A percentile compares a stretch with the other conserved stretches of the same genome.
These are phyloP conservation scores for Garra rufa DNA, from an alignment of 2,113 vertebrate species.

Conservation along the genomic window DNA sequence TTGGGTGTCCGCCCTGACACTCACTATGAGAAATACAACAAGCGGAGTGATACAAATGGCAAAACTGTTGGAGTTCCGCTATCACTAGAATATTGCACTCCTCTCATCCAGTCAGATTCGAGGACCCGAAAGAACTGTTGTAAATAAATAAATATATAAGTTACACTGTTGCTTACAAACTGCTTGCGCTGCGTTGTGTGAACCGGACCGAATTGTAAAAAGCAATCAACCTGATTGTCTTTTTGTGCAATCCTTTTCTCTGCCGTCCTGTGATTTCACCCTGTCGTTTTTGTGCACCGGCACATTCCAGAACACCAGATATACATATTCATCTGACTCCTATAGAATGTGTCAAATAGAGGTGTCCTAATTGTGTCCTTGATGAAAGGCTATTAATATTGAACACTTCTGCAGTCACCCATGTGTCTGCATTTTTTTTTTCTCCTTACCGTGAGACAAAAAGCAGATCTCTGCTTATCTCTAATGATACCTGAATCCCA, in stretches of 20 bases:
- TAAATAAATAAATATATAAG: too few species aligned
- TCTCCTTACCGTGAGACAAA: conserved; percentile 68
- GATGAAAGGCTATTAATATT: conserved; percentile 84
- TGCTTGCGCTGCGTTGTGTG: too few species aligned
- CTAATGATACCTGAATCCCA: conserved; percentile 84
- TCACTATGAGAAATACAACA: too few species aligned
- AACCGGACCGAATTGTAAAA: conserved; percentile 61
- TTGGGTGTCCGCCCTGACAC: too few species aligned
- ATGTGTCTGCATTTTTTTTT: conserved; percentile 58
- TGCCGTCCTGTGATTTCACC: conserved; percentile 65
- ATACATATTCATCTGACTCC: conserved; percentile 78
- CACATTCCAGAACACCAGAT: conserved; percentile 68
- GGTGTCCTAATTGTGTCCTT: conserved; percentile 85
- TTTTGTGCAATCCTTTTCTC: conserved; percentile 59
- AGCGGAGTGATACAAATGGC: too few species aligned
- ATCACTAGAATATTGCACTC: too few species aligned
- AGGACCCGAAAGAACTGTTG: too few species aligned
- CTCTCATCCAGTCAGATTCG: too few species aligned
- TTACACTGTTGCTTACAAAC: neutral
- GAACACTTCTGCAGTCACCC: conserved; percentile 74
- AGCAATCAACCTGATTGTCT: conserved; percentile 70
- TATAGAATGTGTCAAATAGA: conserved; percentile 79
- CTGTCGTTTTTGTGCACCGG: conserved; percentile 71
- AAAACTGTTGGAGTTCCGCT: too few species aligned
- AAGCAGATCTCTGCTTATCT: conserved; percentile 78